Base-by-base conservation (phyloP, 1,140 invertebrate species). In the Sinella curviseta region DNA sequence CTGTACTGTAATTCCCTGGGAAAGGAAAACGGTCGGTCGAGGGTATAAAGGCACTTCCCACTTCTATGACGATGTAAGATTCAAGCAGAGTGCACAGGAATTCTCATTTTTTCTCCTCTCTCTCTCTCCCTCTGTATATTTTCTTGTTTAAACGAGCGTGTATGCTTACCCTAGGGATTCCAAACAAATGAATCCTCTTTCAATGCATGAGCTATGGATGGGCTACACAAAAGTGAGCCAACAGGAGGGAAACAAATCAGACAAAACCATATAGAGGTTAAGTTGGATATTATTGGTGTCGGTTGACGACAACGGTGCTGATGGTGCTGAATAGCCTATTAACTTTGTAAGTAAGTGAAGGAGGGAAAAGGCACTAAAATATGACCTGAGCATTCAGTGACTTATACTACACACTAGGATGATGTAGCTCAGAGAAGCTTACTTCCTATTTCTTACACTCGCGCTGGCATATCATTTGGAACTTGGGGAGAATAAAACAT, bases 181-280 rank as follows among this genome's bases (percentile, higher is more conserved):
- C 28, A 70, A 70, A 70, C 65, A 70, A 70, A 70, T 70, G 65
- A 70, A 70, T 33, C 30, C 65, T 70, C 24, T 33, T 70, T 70
- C 65, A 70, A 8, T 70, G 26, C 57, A 65, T 65, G 4, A 65
- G 26, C 16, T n/a, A 65, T n/a, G 57, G 20, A 48, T 8, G 20
- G 8, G 39, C 8, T 20, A 48, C 39, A 48, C 39, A 48, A 48
- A 48, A 48, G 20, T 12, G 39, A 48, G 20, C 39, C 39, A 48
- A 48, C 39, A 48, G 57, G 57, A 26, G 57, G 57, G 14, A 60
- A 60, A 60, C 24, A 60, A 60, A 60, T 60, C 57, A 60, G 24
- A 60, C 12, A 26, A 60, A 60, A 60, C 57, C 57, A 17, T 60
- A 3, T n/a, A 60, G 24, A n/a, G 57, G 57, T 60, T 60, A 60